phyloP scores from a whole-genome alignment of 2,888 invertebrate species.

The Netelia virgata region DNA sequence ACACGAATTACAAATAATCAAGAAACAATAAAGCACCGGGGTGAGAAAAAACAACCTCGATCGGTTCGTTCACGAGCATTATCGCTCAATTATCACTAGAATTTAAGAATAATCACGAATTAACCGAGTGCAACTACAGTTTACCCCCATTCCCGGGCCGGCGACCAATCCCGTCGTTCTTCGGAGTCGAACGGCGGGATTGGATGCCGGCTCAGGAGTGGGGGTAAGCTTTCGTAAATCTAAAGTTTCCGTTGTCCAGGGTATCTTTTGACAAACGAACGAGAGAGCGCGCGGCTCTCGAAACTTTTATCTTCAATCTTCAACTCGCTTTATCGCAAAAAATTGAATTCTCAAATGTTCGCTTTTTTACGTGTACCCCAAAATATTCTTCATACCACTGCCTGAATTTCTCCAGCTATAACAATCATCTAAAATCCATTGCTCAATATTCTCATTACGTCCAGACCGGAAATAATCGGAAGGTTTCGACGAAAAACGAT shows the following conservation, averaged over 20 bases:
- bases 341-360: too few relatives aligned
- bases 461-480: slow-evolving; percentile 67
- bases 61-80: too few relatives aligned
- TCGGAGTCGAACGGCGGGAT: too few relatives aligned
- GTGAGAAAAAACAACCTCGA: too few relatives aligned
- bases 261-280: slow-evolving; percentile 52
- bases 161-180: not conserved
- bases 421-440: slow-evolving; percentile 18
- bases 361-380: too few relatives aligned
- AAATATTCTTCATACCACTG: too few relatives aligned
- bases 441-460: slow-evolving; percentile 67
- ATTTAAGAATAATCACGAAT: slow-evolving; percentile 21
- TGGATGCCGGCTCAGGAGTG: too few relatives aligned
- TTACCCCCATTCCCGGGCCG: not conserved
- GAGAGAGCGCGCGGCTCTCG: slow-evolving; percentile 47
- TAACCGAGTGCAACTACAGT: not conserved
- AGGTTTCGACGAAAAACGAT: slow-evolving; percentile 50
- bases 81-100: too few relatives aligned
- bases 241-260: not conserved
- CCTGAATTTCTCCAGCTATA: not conserved
- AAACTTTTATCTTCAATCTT: slow-evolving; percentile 61
- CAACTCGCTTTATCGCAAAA: slow-evolving; percentile 52
- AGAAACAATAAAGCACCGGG: too few relatives aligned
- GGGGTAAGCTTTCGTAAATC: too few relatives aligned
- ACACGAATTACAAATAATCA: too few relatives aligned